phyloP scores from a whole-genome alignment of 2,797 vertebrate species.

The Acanthurus tractus region DNA sequence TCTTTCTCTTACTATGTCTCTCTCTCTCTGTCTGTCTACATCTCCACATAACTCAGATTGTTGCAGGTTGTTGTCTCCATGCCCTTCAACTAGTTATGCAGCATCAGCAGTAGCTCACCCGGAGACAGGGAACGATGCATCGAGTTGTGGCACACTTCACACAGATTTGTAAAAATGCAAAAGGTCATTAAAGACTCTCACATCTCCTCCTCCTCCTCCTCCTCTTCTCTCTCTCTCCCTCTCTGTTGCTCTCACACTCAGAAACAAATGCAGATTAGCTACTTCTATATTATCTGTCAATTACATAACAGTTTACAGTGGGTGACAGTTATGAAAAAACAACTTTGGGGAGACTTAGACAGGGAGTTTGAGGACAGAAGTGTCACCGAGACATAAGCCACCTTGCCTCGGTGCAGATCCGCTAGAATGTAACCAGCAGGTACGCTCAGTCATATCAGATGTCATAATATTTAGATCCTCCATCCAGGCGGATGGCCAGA shows the following conservation, averaged over 20 bases:
- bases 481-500: conserved; percentile 78
- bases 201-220: background rate
- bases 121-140: background rate
- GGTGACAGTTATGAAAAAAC: conserved; percentile 57
- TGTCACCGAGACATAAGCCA: conserved; percentile 77
- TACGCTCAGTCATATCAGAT: conserved; percentile 81
- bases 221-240: background rate
- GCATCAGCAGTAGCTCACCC: conserved; percentile 22
- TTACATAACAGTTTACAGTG: conserved; percentile 60
- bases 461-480: conserved; percentile 87
- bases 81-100: conserved; percentile 13
- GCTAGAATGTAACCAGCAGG: conserved; percentile 77
- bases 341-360: conserved; percentile 48
- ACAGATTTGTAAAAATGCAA: conserved; percentile 20
- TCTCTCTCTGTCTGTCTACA: conserved; percentile 8
- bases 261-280: conserved; percentile 25
- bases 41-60: conserved; percentile 12
- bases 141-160: background rate
- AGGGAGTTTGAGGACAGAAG: conserved; percentile 62
- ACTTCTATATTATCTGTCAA: conserved; percentile 47
- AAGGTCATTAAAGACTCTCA: background rate
- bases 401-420: conserved; percentile 75
- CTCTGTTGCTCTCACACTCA: background rate
- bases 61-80: conserved; percentile 33
- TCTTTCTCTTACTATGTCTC: conserved; percentile 25